Conservation (phyloP, 2,113 vertebrate genomes). For the Tapirus terrestris region DNA sequence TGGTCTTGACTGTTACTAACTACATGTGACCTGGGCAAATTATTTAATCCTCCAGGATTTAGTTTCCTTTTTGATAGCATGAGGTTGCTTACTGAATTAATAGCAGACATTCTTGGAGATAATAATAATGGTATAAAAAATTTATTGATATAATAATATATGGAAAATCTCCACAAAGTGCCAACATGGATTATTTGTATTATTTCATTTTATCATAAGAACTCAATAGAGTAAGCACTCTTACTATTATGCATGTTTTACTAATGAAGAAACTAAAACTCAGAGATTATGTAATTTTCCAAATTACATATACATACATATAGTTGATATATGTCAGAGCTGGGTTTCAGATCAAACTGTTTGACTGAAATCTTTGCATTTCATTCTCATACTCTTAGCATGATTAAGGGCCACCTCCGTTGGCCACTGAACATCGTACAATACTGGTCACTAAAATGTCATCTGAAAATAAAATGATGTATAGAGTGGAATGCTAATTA, state of each 20-base stretch:
- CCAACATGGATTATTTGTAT: neutral
- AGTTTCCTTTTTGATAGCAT: neutral
- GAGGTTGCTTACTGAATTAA: neutral
- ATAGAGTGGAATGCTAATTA: constrained; percentile 15
- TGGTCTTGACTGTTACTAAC: neutral
- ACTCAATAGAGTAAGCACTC: neutral
- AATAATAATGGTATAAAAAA: neutral
- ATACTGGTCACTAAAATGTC: neutral
- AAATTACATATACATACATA: neutral
- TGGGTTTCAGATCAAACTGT: neutral
- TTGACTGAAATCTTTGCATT: neutral
- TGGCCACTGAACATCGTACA: neutral
- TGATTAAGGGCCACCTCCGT: neutral
- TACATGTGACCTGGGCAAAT: neutral
- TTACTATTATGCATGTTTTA: neutral
- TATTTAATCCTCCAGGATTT: neutral
- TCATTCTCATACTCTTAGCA: neutral
- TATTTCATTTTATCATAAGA: neutral
- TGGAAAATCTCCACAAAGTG: neutral
- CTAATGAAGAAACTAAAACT: neutral
- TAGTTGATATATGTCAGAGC: neutral
- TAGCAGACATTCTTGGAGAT: neutral
- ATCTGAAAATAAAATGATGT: constrained; percentile 4
- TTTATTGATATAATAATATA: neutral
- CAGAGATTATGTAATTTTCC: neutral